Evolutionary conservation across 2,113 vertebrate genomes (phyloP).

Genomic region (Prionailurus viverrinus): DNA sequence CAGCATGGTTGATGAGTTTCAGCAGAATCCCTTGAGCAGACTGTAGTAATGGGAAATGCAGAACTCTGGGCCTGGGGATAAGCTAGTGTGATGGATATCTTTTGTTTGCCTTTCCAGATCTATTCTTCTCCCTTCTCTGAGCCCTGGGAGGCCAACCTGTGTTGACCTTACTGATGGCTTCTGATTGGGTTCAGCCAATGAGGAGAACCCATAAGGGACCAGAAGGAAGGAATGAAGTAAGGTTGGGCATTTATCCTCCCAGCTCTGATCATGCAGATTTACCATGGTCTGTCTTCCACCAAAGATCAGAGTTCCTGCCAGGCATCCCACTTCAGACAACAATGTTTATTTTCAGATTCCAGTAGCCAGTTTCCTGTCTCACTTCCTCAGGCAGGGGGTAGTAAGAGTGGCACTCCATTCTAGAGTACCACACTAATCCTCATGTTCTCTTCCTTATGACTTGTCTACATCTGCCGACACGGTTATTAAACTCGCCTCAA

Average conservation of each 20-base stretch:
- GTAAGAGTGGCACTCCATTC: not conserved
- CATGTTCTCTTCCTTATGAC: not conserved
- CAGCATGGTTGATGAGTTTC: not conserved
- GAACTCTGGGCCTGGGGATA: not conserved
- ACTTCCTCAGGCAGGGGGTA: not conserved
- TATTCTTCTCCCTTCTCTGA: not conserved
- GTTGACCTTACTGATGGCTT: not conserved
- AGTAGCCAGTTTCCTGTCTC: not conserved
- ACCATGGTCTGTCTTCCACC: not conserved
- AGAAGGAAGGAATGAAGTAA: not conserved
- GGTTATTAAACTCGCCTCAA: not conserved
- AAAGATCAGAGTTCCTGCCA: not conserved
- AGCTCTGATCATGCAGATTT: not conserved
- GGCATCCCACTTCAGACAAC: not conserved
- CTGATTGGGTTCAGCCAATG: not conserved
- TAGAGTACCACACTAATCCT: not conserved
- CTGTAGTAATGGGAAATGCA: not conserved
- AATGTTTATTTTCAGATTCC: not conserved
- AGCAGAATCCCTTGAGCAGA: not conserved
- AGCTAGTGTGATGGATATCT: not conserved
- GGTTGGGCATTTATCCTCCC: not conserved
- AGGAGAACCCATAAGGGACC: fast-evolving
- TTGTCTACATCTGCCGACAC: not conserved
- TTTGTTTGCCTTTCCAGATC: not conserved
- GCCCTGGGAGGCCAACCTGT: not conserved